Evolutionary conservation across 37 sponge, comb jelly and placozoan species (phyloP).

Genomic region (Agelas oroides): DNA sequence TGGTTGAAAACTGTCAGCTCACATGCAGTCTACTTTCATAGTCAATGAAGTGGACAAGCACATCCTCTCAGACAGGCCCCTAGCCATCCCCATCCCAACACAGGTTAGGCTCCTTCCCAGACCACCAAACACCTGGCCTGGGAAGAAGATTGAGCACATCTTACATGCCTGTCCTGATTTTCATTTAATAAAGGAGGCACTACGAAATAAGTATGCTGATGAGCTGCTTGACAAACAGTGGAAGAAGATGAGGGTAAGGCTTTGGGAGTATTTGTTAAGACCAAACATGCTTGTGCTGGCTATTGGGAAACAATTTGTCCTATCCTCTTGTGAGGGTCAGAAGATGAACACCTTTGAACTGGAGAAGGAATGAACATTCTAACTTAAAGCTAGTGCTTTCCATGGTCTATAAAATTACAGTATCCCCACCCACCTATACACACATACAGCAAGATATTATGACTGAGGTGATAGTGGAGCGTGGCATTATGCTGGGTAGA

Average conservation of each 20-base stretch:
- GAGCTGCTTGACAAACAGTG: slow-evolving; percentile 33
- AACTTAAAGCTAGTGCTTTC: too few species aligned
- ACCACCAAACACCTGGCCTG: too few species aligned
- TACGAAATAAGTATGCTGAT: slow-evolving; percentile 21
- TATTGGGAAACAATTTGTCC: too few species aligned
- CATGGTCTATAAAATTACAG: too few species aligned
- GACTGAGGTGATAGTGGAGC: slow-evolving; percentile 9
- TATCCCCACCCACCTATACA: too few species aligned
- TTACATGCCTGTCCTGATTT: too few species aligned
- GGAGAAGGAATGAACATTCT: too few species aligned
- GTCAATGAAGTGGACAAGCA: slow-evolving; percentile 50
- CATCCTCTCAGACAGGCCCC: slow-evolving; percentile 20
- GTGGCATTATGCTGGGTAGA: slow-evolving; percentile 4
- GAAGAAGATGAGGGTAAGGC: slow-evolving; percentile 43
- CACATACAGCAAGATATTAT: slow-evolving; percentile 24
- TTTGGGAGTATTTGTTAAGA: not conserved
- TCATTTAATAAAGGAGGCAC: not conserved
- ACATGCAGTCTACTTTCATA: not conserved
- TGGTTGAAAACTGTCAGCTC: too few species aligned
- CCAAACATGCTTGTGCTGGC: too few species aligned
- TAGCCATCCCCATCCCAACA: slow-evolving; percentile 14
- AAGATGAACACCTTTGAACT: too few species aligned
- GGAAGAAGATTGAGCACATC: too few species aligned
- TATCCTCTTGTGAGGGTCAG: too few species aligned
- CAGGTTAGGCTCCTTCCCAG: slow-evolving; percentile 9